Conservation (phyloP, 2,797 vertebrate species). For the Hylomyscus alleni region DNA sequence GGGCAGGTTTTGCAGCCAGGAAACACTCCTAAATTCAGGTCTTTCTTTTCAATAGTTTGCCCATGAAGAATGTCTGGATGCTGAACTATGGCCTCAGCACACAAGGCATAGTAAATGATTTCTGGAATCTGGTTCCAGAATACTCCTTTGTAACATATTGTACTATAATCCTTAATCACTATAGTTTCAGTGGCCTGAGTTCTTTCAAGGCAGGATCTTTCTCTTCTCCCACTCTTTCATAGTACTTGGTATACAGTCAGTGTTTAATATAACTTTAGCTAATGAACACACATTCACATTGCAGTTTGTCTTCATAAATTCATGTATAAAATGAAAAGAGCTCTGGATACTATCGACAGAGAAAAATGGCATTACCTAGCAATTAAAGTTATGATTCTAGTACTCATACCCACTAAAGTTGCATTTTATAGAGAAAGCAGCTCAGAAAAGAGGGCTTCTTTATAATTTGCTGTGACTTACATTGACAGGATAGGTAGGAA, state of each 20-base stretch:
- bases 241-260: background rate
- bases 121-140: background rate
- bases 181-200: background rate
- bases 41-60: slow-evolving; percentile 5
- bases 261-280: background rate
- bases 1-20: background rate
- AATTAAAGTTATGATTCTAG: background rate
- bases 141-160: background rate
- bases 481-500: background rate
- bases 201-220: background rate
- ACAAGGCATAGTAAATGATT: background rate
- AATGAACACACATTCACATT: background rate
- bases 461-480: background rate
- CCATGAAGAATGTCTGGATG: background rate
- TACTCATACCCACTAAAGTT: background rate
- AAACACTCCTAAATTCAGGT: background rate
- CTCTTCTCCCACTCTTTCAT: background rate
- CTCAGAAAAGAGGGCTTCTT: background rate
- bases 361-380: background rate
- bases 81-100: background rate
- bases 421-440: background rate
- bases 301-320: background rate
- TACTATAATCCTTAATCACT: background rate
- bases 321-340: background rate
- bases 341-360: background rate